These are phyloP conservation scores for Eristalis intricaria DNA, from an alignment of 2,888 invertebrate genomes.

Conservation along the genomic window DNA sequence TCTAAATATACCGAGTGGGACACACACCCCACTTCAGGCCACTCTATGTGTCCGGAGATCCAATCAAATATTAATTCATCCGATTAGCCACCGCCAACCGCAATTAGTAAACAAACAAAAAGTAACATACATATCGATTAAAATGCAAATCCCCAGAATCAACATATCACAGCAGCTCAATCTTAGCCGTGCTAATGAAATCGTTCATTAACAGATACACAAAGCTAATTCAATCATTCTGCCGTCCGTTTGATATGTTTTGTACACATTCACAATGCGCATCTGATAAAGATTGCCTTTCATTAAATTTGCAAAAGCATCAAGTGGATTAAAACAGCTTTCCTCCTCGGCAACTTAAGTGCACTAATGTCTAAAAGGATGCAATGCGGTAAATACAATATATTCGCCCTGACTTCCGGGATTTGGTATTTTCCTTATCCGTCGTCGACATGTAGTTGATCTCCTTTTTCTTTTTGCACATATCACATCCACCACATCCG, in stretches of 20 bases:
- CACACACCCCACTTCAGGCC: neutral
- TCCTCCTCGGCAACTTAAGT: slow-evolving; percentile 4
- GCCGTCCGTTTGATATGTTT: neutral
- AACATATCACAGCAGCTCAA: slow-evolving; percentile 5
- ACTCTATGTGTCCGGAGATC: neutral
- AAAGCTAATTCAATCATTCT: slow-evolving; percentile 4
- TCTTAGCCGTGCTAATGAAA: slow-evolving; percentile 25
- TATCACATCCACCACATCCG: neutral
- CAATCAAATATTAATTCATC: slow-evolving; percentile 30
- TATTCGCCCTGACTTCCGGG: slow-evolving; percentile 19
- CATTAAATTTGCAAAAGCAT: slow-evolving; percentile 52
- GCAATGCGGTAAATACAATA: slow-evolving; percentile 25
- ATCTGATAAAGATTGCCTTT: slow-evolving; percentile 8
- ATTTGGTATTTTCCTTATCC: slow-evolving; percentile 37
- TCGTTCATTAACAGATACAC: slow-evolving; percentile 20
- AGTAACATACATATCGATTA: slow-evolving; percentile 38
- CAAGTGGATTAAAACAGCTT: slow-evolving; percentile 52
- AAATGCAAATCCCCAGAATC: neutral
- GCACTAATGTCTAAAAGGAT: slow-evolving; percentile 35
- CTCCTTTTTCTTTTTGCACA: slow-evolving; percentile 3
- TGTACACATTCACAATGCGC: neutral
- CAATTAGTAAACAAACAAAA: slow-evolving; percentile 19
- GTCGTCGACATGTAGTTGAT: slow-evolving; percentile 38
- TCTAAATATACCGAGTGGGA: neutral
- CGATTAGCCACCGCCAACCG: slow-evolving; percentile 14